Percentiles rank a stretch among this genome's conserved stretches.
phyloP scores from a whole-genome alignment of 1,140 invertebrate genomes.

The Bombus affinis region DNA sequence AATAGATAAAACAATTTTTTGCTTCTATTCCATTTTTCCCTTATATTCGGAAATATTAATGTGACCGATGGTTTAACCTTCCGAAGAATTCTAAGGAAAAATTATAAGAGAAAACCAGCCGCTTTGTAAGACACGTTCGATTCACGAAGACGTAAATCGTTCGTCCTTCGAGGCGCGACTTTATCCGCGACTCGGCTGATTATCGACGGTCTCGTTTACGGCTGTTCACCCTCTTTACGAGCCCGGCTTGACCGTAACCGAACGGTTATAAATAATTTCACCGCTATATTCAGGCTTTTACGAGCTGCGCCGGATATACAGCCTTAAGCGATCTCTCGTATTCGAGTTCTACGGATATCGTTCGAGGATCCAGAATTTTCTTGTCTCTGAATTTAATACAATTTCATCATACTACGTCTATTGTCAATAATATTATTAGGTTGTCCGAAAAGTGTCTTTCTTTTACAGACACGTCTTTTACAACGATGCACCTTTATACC shows the following conservation, averaged over 20 bases:
- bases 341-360: too few relatives aligned
- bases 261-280: constrained; percentile 13
- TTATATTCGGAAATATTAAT: too few relatives aligned
- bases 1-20: too few relatives aligned
- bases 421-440: too few relatives aligned
- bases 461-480: too few relatives aligned
- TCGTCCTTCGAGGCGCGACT: background rate
- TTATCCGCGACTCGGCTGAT: background rate
- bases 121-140: background rate
- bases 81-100: background rate
- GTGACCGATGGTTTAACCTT: too few relatives aligned
- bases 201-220: background rate
- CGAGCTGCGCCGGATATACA: background rate
- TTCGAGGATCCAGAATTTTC: background rate
- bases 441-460: too few relatives aligned
- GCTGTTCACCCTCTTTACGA: background rate
- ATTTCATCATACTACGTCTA: background rate
- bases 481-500: too few relatives aligned
- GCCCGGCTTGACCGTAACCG: background rate
- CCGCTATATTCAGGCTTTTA: background rate
- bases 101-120: background rate
- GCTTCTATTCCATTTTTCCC: too few relatives aligned
- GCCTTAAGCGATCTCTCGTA: background rate
- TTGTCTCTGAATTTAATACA: background rate
- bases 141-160: background rate